Base-by-base conservation (phyloP, 2,888 invertebrate genomes). In the Aethes cnicana region DNA sequence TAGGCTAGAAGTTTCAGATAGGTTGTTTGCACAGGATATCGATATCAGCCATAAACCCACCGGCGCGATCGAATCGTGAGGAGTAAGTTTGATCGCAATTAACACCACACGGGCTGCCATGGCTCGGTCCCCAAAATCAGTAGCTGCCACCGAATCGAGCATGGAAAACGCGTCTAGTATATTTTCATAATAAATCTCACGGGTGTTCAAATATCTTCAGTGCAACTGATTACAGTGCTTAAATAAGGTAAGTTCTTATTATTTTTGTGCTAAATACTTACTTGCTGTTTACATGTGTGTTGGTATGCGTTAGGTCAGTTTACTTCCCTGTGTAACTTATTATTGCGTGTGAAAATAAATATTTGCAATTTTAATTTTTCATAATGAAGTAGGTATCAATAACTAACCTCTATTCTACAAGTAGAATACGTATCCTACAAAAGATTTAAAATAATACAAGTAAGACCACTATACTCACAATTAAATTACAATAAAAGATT, bases 1-100 rank as follows among this genome's bases (percentile, higher is more conserved):
- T 5, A 3, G 11, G 2, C 4, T 9, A 12, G 18, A 20, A 30
- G 12, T 20, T 42, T 28, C 17, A 12, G 12, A 3, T 7, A 8
- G 41, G 30, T 36, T 36, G 35, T 11, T 35, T 35, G 21, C 25
- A 25, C 9, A 26, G 25, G 12, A 11, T 37, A 23, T 28, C 26
- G 1, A 21, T n/a, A n/a, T n/a, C 16, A 17, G 37, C 23, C 21
- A n/a, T n/a, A n/a, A n/a, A n/a, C 35, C 16, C 16, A 17, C 9
- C 5, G 9, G 9, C 28, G 49, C 43, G 26, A 55, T 62, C 58
- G 64, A 72, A 53, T 84, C 85, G 85, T 86, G 85, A 66, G 37
- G 66, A 66, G 69, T 70, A 72, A 76, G 80, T 82, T 53, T 82
- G 70, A 69, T 70, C 61, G 37, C 43, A 77, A 83, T 85, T 86